Evolutionary conservation across 1,140 invertebrate species (phyloP).

Genomic region (Eurosta solidaginis): DNA sequence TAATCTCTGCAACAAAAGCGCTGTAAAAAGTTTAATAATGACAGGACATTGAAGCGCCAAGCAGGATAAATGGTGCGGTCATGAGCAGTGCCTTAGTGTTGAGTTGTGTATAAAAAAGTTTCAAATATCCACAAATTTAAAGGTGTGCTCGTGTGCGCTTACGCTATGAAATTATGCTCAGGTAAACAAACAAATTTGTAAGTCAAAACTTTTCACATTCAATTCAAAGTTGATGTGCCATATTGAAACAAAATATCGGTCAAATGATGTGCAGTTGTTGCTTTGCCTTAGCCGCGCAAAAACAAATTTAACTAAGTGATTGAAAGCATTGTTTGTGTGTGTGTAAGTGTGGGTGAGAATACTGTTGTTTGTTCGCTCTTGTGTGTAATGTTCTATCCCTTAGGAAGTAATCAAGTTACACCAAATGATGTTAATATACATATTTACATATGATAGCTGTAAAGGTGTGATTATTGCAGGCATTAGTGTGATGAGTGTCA

Average conservation of each 20-base stretch:
- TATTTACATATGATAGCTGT: background rate
- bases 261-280: background rate
- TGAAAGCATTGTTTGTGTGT: background rate
- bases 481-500: background rate
- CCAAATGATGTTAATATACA: background rate
- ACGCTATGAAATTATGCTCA: background rate
- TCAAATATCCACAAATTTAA: background rate
- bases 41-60: too few relatives aligned
- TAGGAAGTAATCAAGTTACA: background rate
- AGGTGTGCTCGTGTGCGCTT: background rate
- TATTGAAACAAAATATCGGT: background rate
- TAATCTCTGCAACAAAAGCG: too few relatives aligned
- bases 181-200: background rate
- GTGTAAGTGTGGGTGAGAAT: too few relatives aligned
- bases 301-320: background rate
- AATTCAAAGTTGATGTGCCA: conserved; percentile 13
- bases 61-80: too few relatives aligned
- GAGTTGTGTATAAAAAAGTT: too few relatives aligned
- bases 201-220: conserved; percentile 3
- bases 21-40: too few relatives aligned
- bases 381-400: background rate
- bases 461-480: background rate
- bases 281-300: background rate
- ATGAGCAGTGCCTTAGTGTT: too few relatives aligned
- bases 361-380: background rate